Evolutionary conservation across 2,797 vertebrate genomes (phyloP).

Genomic region (Anisognathus igniventris): DNA sequence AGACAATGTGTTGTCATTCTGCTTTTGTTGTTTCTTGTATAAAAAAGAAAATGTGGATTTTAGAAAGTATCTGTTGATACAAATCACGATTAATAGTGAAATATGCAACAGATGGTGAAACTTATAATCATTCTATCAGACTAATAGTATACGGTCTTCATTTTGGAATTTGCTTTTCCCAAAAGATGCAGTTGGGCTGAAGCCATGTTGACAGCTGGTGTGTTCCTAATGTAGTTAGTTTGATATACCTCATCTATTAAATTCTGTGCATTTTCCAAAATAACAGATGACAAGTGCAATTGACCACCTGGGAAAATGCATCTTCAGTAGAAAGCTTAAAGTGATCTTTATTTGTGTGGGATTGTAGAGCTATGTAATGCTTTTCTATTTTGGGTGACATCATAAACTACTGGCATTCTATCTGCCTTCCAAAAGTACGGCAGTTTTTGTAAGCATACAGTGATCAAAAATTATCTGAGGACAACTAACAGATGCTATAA

Average conservation of each 20-base stretch:
- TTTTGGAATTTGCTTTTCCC: constrained; percentile 73
- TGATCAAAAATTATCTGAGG: background rate
- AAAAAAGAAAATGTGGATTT: constrained; percentile 46
- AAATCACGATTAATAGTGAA: constrained; percentile 74
- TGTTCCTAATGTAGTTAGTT: constrained; percentile 75
- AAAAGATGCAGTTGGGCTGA: constrained; percentile 71
- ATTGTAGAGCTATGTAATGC: background rate
- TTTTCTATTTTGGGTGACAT: constrained; percentile 37
- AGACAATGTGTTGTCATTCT: constrained; percentile 10
- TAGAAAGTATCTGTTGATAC: constrained; percentile 56
- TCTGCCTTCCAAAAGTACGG: constrained; percentile 3
- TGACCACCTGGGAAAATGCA: constrained; percentile 76
- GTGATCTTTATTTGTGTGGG: background rate
- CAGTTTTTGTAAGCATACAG: constrained; percentile 15
- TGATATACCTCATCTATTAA: constrained; percentile 83
- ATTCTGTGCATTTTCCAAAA: constrained; percentile 76
- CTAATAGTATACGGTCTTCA: constrained; percentile 73
- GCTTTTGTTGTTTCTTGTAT: constrained; percentile 23
- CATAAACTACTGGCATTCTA: constrained; percentile 12
- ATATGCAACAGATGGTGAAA: constrained; percentile 78
- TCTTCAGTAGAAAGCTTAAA: constrained; percentile 66
- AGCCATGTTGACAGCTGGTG: constrained; percentile 79
- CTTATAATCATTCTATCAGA: constrained; percentile 77
- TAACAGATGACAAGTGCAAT: constrained; percentile 79
- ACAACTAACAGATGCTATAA: constrained; percentile 39